Evolutionary conservation across 92 coral and sea anemone genomes (phyloP), one percentile per base, ranked within the genome.

Genomic region (Bergia sp.): DNA sequence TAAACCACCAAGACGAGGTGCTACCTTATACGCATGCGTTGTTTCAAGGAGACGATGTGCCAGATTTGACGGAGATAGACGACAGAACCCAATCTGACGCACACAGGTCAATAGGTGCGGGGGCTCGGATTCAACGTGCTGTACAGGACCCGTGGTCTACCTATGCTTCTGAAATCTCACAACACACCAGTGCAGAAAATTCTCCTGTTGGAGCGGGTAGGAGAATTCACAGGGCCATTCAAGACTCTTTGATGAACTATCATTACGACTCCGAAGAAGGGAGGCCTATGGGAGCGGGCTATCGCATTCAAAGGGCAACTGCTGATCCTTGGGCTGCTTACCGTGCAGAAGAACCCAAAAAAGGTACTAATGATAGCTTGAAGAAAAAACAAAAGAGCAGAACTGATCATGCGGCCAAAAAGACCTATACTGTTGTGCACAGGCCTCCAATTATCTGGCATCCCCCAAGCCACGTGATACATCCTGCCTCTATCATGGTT

Each of bases 381-480:
- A 78, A 80, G 66, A 77, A 88, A 78, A 86, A 55, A 5, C 66
- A 53, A 38, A 47, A 90, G 69, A 92, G 85, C 65, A 93, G 85
- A 80, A 89, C 90, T 85, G 91, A 64, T 79, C 86, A 88, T 77
- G 88, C 91, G 53, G 86, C 96, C 79, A 97, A 97, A 90, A 97
- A 94, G 91, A 96, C 96, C 50, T 86, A 92, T 79, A 93, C 96
- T 72, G 89, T 97, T 71, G 95, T 97, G 50, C 96, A 91, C 82
- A 93, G 99, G 37, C 99, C 99, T 69, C 99, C 99, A 45, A 97
- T 97, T 82, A 89, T 97, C 69, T 97, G 90, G 92, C 98, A 97
- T 91, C 99, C 99, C 86, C 99, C 99, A 80, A 92, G 97, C 91
- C 98, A 97, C 73, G 92, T 97, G 75, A 96, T 96, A 73, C 99